These are phyloP conservation scores for Ischnura elegans DNA, from an alignment of 2,888 invertebrate species.

Conservation along the genomic window DNA sequence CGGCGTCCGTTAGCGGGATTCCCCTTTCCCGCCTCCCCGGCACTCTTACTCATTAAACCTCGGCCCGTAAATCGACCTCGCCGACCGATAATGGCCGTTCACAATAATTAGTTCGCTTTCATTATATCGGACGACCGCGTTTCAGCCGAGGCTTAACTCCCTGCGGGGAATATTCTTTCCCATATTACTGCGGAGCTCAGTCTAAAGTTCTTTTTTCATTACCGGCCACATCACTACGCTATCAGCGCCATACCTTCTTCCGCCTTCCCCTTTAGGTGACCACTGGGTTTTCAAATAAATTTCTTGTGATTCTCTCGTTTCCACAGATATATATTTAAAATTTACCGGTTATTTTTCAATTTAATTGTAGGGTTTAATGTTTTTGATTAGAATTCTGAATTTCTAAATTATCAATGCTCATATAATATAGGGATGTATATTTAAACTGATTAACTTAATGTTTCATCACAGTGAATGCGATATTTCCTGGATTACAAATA, in stretches of 20 bases:
- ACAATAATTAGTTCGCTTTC: conserved; percentile 53
- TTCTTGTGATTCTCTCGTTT: too few relatives aligned
- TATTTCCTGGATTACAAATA: too few relatives aligned
- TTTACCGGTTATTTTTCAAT: too few relatives aligned
- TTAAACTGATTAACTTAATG: too few relatives aligned
- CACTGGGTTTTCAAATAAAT: too few relatives aligned
- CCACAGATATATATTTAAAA: too few relatives aligned
- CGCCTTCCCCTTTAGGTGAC: neutral
- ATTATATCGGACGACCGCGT: conserved; percentile 47
- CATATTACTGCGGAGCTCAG: neutral
- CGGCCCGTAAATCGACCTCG: conserved; percentile 16
- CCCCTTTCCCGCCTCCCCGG: neutral
- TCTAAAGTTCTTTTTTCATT: neutral
- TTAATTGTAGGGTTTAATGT: too few relatives aligned
- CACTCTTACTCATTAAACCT: conserved; percentile 31
- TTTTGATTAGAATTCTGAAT: too few relatives aligned
- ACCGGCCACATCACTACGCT: neutral
- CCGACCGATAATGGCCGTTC: conserved; percentile 39
- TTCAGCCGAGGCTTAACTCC: conserved; percentile 2
- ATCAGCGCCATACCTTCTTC: neutral
- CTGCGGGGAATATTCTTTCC: conserved; percentile 37
- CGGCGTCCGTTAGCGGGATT: neutral
- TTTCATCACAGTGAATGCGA: too few relatives aligned
- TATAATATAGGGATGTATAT: too few relatives aligned
- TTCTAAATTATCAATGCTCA: too few relatives aligned